phyloP scores from a whole-genome alignment of 30 jellyfish, hydroid and myxozoan genomes.

The Mastigias papua region DNA sequence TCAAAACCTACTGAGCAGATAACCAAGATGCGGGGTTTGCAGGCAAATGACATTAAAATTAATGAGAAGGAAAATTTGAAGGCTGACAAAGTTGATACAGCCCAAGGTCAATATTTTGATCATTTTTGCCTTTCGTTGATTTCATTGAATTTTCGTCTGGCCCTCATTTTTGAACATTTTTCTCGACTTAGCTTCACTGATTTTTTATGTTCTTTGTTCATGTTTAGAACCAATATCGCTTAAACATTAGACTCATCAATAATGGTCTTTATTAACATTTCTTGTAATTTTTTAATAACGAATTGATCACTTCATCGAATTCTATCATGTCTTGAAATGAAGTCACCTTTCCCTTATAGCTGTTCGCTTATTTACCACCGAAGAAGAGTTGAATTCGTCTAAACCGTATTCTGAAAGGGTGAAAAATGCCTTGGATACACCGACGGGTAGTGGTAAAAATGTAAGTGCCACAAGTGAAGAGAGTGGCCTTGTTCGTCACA shows the following conservation, averaged over 20 bases:
- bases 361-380: not conserved
- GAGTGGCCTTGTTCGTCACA: conserved; percentile 11
- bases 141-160: too few species aligned
- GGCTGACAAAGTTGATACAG: not conserved
- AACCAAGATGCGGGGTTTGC: not conserved
- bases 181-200: too few species aligned
- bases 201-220: too few species aligned
- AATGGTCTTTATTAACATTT: too few species aligned
- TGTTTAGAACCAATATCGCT: too few species aligned
- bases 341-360: not conserved
- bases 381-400: not conserved
- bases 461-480: conserved; percentile 6
- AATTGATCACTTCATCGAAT: too few species aligned
- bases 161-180: too few species aligned
- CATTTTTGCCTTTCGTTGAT: too few species aligned
- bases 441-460: conserved; percentile 3
- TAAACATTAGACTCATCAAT: too few species aligned
- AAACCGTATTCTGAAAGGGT: not conserved
- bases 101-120: too few species aligned
- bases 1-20: not conserved
- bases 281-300: too few species aligned
- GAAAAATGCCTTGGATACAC: conserved; percentile 5
- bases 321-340: too few species aligned
- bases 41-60: not conserved
- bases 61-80: not conserved